Evolutionary conservation across 2,888 invertebrate species (phyloP), one percentile per base, ranked within the genome.

Genomic region (Linnaemya tessellans): DNA sequence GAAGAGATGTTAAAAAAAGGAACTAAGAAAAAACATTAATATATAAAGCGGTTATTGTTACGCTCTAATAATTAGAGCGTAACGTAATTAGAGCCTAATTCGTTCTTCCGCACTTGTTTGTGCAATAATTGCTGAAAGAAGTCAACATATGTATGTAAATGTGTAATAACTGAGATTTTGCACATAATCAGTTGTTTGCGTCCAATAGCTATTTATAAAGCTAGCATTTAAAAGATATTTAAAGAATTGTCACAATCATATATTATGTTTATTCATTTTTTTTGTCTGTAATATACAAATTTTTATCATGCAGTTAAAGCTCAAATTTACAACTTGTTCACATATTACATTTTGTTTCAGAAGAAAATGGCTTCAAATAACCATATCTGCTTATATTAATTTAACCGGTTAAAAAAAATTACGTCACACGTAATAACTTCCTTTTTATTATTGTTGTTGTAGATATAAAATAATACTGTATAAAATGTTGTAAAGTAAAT

Each of bases 401-500:
- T 74, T 60, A 49, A 60, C 73, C 1, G 18, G 43, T 65, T 70
- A 74, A 56, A 18, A 82, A 78, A 30, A 38, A 60, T 78, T 81
- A 71, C 75, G 85, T 85, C 5, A 35, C 83, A 84, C 84, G 87
- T 87, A 78, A 71, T 70, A 64, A 56, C 54, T 68, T 54, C 62
- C 13, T 58, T 79, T 35, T 64, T n/a, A 49, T 80, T 60, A 46
- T 51, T 80, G 58, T 83, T 82, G 71, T 85, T 82, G 85, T 85
- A 85, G 82, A 79, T 82, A 75, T 67, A 49, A 80, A 70, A 51
- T 54, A 18, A 71, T 65, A 75, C 7, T 85, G 79, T 85, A 85
- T 38, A 82, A 80, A 85, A 70, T 77, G 75, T 71, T 82, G 79
- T 82, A 85, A 82, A 74, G 38, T 70, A 78, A 60, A 35, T 68